These are phyloP conservation scores for Xylota sylvarum DNA, from an alignment of 2,888 invertebrate species.

Conservation along the genomic window DNA sequence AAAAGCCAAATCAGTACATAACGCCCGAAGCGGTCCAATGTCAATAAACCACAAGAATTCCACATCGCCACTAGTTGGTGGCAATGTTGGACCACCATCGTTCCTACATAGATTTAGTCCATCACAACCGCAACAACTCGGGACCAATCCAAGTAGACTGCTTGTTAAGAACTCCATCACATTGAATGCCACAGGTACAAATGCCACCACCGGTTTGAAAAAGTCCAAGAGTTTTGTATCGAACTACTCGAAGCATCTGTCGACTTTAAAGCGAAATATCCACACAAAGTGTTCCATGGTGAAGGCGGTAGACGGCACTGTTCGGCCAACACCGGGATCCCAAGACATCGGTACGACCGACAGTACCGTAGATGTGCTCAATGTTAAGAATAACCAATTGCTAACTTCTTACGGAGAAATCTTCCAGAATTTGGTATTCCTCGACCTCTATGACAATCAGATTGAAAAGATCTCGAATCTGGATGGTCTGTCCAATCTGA, in stretches of 20 bases:
- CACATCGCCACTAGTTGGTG: constrained; percentile 74
- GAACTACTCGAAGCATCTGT: constrained; percentile 81
- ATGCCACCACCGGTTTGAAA: constrained; percentile 78
- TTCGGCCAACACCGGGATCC: constrained; percentile 28
- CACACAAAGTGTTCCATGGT: constrained; percentile 72
- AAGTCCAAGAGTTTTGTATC: constrained; percentile 84
- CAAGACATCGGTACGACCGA: constrained; percentile 33
- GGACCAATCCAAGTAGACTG: constrained; percentile 57
- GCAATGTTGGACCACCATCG: constrained; percentile 35
- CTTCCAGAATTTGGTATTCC: constrained; percentile 91
- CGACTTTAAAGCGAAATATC: constrained; percentile 80
- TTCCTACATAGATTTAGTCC: constrained; percentile 62
- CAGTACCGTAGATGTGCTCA: constrained; percentile 79
- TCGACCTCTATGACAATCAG: constrained; percentile 98
- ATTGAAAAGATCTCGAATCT: constrained; percentile 94
- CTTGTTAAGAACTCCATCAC: constrained; percentile 67
- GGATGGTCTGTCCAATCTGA: constrained; percentile 90
- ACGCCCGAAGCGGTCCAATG: constrained; percentile 78
- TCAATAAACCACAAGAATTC: constrained; percentile 79
- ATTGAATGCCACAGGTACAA: constrained; percentile 42
- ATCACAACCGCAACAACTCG: constrained; percentile 61
- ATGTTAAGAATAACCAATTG: constrained; percentile 83
- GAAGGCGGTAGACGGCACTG: constrained; percentile 30
- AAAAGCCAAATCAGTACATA: constrained; percentile 79
- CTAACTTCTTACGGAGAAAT: constrained; percentile 82